Percentiles rank a stretch among this genome's conserved stretches.
Evolutionary conservation across 2,888 invertebrate species (phyloP).

Genomic region (Amaurobius ferox): DNA sequence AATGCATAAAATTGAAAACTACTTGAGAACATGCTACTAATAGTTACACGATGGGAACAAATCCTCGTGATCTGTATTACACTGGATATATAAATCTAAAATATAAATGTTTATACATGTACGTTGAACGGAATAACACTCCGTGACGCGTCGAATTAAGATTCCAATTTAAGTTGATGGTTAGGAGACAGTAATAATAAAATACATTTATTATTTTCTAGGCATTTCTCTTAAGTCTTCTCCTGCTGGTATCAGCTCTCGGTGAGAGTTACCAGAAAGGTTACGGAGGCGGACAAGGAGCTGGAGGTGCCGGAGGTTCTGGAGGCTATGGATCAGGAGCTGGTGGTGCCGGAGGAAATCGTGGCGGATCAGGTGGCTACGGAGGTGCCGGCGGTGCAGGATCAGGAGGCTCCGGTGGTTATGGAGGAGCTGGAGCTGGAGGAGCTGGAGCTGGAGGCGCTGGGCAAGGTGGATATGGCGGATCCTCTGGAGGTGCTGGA

Average conservation of each 20-base stretch:
- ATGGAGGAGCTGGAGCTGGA: slow-evolving; percentile 16
- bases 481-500: slow-evolving; percentile 22
- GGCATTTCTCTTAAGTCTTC: slow-evolving; percentile 52
- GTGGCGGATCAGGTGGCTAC: slow-evolving; percentile 16
- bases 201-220: slow-evolving; percentile 13
- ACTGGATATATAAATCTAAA: too few relatives aligned
- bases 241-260: slow-evolving; percentile 46
- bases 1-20: too few relatives aligned
- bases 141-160: too few relatives aligned
- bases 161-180: too few relatives aligned
- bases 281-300: slow-evolving; percentile 35
- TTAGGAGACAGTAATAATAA: too few relatives aligned
- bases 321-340: slow-evolving; percentile 6
- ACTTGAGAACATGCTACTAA: too few relatives aligned
- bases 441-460: slow-evolving; percentile 15
- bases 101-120: too few relatives aligned
- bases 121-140: too few relatives aligned
- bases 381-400: background rate
- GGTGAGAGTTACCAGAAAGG: slow-evolving; percentile 54
- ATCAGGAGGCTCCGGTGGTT: background rate
- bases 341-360: background rate
- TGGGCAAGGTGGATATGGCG: slow-evolving; percentile 17
- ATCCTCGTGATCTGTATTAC: too few relatives aligned
- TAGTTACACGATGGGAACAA: too few relatives aligned
- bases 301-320: slow-evolving; percentile 1